Evolutionary conservation across 2,888 invertebrate species (phyloP), one percentile per base, ranked within the genome.

Genomic region (Temnothorax unifasciatus): DNA sequence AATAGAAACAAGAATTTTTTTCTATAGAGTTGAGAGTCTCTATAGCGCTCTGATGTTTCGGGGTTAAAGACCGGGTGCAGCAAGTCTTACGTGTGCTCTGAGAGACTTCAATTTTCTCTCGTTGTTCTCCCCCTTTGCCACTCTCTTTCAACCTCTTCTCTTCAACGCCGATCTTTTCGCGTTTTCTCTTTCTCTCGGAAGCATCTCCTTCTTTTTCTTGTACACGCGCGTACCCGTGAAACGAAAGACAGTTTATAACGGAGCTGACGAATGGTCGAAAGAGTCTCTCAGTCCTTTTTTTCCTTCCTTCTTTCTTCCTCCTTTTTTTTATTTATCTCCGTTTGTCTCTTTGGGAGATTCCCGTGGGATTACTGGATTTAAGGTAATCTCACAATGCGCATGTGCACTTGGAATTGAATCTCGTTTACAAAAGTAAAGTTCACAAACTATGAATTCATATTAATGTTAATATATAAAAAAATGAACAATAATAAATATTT

Each of bases 21-120:
- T 9, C 29, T 29, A 29, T 11, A 52, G 9, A 44, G 34, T 54
- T 87, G 92, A 90, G 91, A 88, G 88, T 89, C 90, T 81, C 90
- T 89, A 90, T 59, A n/a, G 63, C 81, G 44, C 86, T 85, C 76
- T 85, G 84, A 86, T 86, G 83, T 82, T 85, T 87, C 76, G 88
- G 91, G 91, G 91, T 92, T 91, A 91, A 92, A 92, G 91, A 92
- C 91, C 92, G 92, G 86, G 87, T 87, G 87, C 86, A 73, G 79
- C 50, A 86, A 83, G 86, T 92, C 91, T 92, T 91, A 92, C 90
- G 91, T 92, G 87, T 89, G 88, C 88, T 87, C 81, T 82, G 84
- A 87, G 84, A 87, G 83, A 87, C 86, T 88, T 88, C 83, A 87
- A 90, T 89, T 88, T 89, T 90, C 87, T 90, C 86, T 89, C 85